Percentiles rank a stretch among this genome's conserved stretches.
Conservation (phyloP, 2,888 invertebrate species). For the Autographa pulchrina region DNA sequence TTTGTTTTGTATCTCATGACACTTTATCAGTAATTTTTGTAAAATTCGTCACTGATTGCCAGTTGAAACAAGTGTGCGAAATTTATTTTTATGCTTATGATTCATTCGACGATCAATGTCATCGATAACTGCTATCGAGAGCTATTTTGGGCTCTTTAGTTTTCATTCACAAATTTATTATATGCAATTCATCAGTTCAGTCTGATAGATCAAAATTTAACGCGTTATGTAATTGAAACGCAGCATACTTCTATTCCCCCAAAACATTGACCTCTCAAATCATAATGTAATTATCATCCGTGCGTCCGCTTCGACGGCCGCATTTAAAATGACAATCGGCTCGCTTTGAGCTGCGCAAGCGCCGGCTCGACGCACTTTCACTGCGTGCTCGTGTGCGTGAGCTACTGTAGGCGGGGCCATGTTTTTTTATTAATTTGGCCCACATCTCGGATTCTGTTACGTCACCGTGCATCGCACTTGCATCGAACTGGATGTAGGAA, state of each 20-base stretch:
- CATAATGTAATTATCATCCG: slow-evolving; percentile 56
- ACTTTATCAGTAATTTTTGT: slow-evolving; percentile 39
- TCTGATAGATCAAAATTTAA: slow-evolving; percentile 11
- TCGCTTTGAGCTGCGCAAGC: slow-evolving; percentile 56
- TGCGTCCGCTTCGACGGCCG: slow-evolving; percentile 62
- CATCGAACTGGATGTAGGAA: slow-evolving; percentile 73
- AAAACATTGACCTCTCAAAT: slow-evolving; percentile 60
- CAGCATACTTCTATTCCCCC: slow-evolving; percentile 50
- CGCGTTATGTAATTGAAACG: slow-evolving; percentile 39
- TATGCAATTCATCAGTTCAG: neutral
- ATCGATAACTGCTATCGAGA: neutral
- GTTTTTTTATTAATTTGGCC: slow-evolving; percentile 84
- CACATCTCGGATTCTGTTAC: slow-evolving; percentile 83
- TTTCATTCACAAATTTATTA: neutral
- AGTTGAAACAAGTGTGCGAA: slow-evolving; percentile 17
- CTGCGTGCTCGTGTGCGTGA: slow-evolving; percentile 69
- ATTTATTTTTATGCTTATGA: slow-evolving; percentile 19
- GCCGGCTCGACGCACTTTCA: slow-evolving; percentile 78
- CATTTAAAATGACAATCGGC: slow-evolving; percentile 67
- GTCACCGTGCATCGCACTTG: slow-evolving; percentile 74
- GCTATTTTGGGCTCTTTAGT: neutral
- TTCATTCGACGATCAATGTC: slow-evolving; percentile 12
- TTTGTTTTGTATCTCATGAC: slow-evolving; percentile 21
- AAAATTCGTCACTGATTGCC: slow-evolving; percentile 38
- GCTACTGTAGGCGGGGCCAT: slow-evolving; percentile 68